A percentile compares a stretch with the other conserved stretches of the same genome.
Evolutionary conservation across 2,888 invertebrate genomes (phyloP).

Genomic region (Neoscelio sp.): DNA sequence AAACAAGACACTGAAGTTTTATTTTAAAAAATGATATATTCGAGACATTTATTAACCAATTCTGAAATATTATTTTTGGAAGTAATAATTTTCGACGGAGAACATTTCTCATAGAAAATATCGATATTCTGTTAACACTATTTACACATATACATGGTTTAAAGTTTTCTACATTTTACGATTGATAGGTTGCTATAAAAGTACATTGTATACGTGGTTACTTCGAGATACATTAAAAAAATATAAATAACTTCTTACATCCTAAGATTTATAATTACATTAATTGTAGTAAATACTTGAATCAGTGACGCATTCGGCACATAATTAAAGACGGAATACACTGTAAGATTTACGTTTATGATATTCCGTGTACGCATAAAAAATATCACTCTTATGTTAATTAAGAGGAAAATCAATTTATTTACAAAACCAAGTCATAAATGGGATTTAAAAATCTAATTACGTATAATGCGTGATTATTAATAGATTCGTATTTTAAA

Average conservation of each 20-base stretch:
- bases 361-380: background rate
- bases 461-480: too few species aligned
- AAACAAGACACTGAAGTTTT: background rate
- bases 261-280: conserved; percentile 23
- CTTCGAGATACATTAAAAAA: background rate
- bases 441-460: too few species aligned
- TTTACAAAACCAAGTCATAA: too few species aligned
- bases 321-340: conserved; percentile 6
- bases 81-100: too few species aligned
- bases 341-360: conserved; percentile 2
- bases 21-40: conserved; percentile 18
- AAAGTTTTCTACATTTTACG: conserved; percentile 19
- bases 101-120: conserved; percentile 15
- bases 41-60: conserved; percentile 1
- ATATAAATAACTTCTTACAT: conserved; percentile 29
- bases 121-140: conserved; percentile 27
- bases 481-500: too few species aligned
- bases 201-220: conserved; percentile 17
- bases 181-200: conserved; percentile 14
- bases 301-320: conserved; percentile 26
- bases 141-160: conserved; percentile 34
- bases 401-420: too few species aligned
- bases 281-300: conserved; percentile 36
- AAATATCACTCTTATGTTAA: too few species aligned
- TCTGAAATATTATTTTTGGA: too few species aligned